These are phyloP conservation scores for Chaetodon auriga DNA, from an alignment of 2,113 vertebrate species.

Conservation along the genomic window DNA sequence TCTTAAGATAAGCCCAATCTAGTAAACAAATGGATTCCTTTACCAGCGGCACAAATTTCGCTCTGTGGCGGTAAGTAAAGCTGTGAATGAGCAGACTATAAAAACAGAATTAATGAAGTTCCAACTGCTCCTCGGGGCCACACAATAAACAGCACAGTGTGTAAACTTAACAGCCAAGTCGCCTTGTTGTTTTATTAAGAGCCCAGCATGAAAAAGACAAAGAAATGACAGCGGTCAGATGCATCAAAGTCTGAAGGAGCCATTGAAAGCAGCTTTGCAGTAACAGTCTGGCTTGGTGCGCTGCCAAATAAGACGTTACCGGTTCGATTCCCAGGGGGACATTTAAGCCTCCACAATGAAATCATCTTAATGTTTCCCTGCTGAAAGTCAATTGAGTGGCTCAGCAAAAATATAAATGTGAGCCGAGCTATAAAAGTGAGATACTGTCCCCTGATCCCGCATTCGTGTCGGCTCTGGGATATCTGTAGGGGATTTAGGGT, in stretches of 20 bases:
- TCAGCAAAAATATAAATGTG: conserved; percentile 63
- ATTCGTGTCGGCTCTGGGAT: conserved; percentile 29
- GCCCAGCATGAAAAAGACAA: conserved; percentile 33
- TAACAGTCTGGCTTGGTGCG: background rate
- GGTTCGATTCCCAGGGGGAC: conserved; percentile 49
- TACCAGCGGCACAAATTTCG: conserved; percentile 49
- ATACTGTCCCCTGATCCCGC: conserved; percentile 40
- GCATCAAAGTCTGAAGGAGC: conserved; percentile 17
- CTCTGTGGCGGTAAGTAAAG: conserved; percentile 64
- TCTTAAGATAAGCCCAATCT: conserved; percentile 65
- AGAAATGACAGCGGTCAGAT: conserved; percentile 20
- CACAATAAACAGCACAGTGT: conserved; percentile 48
- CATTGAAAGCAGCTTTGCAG: background rate
- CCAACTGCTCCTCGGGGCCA: conserved; percentile 58
- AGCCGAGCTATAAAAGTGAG: conserved; percentile 61
- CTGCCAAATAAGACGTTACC: conserved; percentile 52
- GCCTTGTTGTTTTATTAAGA: conserved; percentile 49
- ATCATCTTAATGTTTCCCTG: conserved; percentile 54
- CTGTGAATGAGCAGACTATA: conserved; percentile 50
- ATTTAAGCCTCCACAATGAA: conserved; percentile 53
- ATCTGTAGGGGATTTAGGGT: conserved; percentile 34
- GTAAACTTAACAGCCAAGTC: conserved; percentile 55
- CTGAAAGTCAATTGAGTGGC: conserved; percentile 58
- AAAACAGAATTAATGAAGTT: conserved; percentile 76
- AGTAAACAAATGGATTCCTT: conserved; percentile 66